Evolutionary conservation across 2,113 vertebrate species (phyloP), one percentile per base, ranked within the genome.

Genomic region (Phalacrocorax brasilianus): DNA sequence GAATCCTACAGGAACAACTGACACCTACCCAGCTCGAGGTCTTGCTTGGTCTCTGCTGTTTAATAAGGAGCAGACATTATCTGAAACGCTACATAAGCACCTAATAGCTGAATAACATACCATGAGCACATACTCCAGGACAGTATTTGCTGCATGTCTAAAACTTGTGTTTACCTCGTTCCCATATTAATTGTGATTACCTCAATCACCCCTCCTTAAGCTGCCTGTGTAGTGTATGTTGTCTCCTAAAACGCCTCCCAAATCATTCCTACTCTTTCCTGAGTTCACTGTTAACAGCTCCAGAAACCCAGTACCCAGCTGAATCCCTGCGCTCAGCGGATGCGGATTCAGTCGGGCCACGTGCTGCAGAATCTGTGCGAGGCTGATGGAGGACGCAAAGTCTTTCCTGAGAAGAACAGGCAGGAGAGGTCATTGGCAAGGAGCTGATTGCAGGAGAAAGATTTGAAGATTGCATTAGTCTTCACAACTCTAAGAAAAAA

Each of bases 341-440:
- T 53, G 14, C 2, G 12, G 24, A 71, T 28, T 23, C 26, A 67
- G 42, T 13, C 0, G 1, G 53, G n/a, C 32, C 55, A 73, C 0
- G 0, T 6, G 20, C 30, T 73, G 42, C 40, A 27, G 19, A 12
- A 7, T 6, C 28, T 55, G 28, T 16, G 30, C 61, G 35, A 61
- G 35, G 83, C 53, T 68, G 86, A 44, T 20, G 76, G 22, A 78
- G 33, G 32, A 76, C 83, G 84, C 35, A 72, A 91, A 91, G 61
- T 8, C 30, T 18, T 32, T 42, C 40, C 19, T 2, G 2, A 33
- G 66, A 70, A 42, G 38, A 75, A 58, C 35, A 85, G 65, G 61
- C 47, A 78, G n/a, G 24, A 62, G 73, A 78, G 58, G 86, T 87
- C 92, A 68, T 1, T 33, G 70, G 4, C 3, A 3, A 91, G 56